Conservation (phyloP, 2,113 vertebrate genomes). For the Calyptommatus sinebrachiatus region DNA sequence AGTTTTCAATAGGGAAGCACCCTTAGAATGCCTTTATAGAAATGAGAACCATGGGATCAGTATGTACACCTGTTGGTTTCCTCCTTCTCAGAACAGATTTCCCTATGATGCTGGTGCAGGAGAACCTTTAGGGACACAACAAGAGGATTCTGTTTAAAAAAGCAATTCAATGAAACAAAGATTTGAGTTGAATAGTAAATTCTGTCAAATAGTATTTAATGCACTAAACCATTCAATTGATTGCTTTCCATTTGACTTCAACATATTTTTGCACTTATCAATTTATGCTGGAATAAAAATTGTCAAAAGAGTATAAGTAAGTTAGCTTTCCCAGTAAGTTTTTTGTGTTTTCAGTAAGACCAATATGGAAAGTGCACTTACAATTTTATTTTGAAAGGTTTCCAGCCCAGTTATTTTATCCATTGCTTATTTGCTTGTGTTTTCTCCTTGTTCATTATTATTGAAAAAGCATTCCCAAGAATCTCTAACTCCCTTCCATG, state of each 20-base stretch:
- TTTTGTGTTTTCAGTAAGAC: constrained; percentile 25
- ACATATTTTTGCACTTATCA: constrained; percentile 36
- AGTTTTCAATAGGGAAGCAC: too few relatives aligned
- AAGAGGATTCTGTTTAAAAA: too few relatives aligned
- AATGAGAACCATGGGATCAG: too few relatives aligned
- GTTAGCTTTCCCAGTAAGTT: constrained; percentile 9
- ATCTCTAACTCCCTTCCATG: too few relatives aligned
- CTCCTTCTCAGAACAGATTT: too few relatives aligned
- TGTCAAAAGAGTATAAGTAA: constrained; percentile 25
- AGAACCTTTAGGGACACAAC: too few relatives aligned
- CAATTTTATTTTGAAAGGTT: constrained; percentile 18
- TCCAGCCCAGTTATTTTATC: constrained; percentile 8
- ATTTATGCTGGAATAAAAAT: constrained; percentile 21
- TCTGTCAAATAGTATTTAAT: constrained; percentile 13
- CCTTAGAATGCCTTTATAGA: too few relatives aligned
- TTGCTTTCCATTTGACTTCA: constrained; percentile 25
- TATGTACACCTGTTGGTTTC: too few relatives aligned
- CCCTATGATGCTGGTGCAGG: too few relatives aligned
- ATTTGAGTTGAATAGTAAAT: constrained; percentile 21
- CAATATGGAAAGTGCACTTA: constrained; percentile 2
- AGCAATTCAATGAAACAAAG: neutral
- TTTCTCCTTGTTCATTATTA: too few relatives aligned
- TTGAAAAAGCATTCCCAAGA: too few relatives aligned
- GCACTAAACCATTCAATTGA: constrained; percentile 32
- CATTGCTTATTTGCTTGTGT: neutral